Evolutionary conservation across 1,140 invertebrate genomes (phyloP), one percentile per base, ranked within the genome.

Genomic region (Acromyrmex charruanus): DNA sequence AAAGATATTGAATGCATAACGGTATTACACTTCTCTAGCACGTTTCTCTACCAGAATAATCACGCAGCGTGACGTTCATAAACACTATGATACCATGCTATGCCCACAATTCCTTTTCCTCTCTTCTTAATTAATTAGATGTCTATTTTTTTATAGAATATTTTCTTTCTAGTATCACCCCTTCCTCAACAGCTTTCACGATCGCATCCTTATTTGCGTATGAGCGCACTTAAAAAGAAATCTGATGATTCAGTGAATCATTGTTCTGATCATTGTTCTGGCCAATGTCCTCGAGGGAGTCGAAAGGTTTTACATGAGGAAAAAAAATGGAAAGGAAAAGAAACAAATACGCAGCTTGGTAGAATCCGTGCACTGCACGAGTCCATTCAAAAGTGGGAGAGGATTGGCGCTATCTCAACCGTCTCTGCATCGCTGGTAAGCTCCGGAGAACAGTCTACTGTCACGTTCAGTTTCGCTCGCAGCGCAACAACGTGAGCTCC

Each of bases 381-480:
- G 53, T 39, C 21, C 39, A n/a, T 53, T n/a, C 49, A 28, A 89
- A 65, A 63, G 81, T 79, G 88, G 80, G 88, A 77, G 87, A 86
- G 59, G n/a, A 86, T 44, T 39, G 21, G 55, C 59, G 63, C 85
- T 88, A 89, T 90, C 89, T 61, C 59, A 59, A 55, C 18, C 63
- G 63, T 16, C 16, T 75, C 21, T 16, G 72, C 35, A 5, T 55
- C 51, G 31, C 51, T 69, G 65, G 51, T 39, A 21, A 63, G 44
- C 69, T 61, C 68, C 25, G 12, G 75, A 35, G 86, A 65, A 75
- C 74, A 53, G 77, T 77, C 58, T 39, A 53, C 25, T 35, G 75
- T 89, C 65, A 77, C 59, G 49, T 89, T 90, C 85, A 89, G 89
- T 89, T 80, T 58, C n/a, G 69, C 28, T 77, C 79, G 74, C 14